Evolutionary conservation across 2,797 vertebrate species (phyloP).

Genomic region (Glossophaga mutica): DNA sequence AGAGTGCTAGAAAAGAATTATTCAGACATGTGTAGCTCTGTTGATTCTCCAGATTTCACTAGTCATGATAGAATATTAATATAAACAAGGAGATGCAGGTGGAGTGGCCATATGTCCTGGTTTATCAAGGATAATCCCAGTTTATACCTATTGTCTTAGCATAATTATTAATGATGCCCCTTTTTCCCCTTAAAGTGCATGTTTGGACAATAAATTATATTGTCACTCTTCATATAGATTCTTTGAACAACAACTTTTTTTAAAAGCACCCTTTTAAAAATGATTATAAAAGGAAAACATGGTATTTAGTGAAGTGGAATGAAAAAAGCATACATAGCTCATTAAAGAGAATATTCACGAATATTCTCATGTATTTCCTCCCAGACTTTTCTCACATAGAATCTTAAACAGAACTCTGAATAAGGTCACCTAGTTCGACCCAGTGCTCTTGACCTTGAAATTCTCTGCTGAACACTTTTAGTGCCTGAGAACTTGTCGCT

Average conservation of each 20-base stretch:
- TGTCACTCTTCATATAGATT: neutral
- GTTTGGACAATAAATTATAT: neutral
- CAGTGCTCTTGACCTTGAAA: neutral
- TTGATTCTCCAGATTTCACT: neutral
- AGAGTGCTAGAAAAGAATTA: neutral
- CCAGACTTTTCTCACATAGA: neutral
- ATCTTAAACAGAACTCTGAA: neutral
- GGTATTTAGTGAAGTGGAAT: neutral
- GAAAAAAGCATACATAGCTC: neutral
- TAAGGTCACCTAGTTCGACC: neutral
- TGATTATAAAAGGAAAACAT: neutral
- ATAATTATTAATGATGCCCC: neutral
- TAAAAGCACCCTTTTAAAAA: neutral
- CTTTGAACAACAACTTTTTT: constrained; percentile 12
- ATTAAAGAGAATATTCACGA: neutral
- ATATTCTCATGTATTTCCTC: neutral
- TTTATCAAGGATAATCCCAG: neutral
- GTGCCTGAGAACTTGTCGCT: neutral
- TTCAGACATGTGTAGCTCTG: neutral
- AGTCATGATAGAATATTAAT: neutral
- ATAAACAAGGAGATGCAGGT: neutral
- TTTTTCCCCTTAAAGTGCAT: neutral
- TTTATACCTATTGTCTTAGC: neutral
- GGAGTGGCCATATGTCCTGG: neutral
- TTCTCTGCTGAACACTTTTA: neutral